phyloP scores from a whole-genome alignment of 2,797 vertebrate species.

The Rhincodon typus region DNA sequence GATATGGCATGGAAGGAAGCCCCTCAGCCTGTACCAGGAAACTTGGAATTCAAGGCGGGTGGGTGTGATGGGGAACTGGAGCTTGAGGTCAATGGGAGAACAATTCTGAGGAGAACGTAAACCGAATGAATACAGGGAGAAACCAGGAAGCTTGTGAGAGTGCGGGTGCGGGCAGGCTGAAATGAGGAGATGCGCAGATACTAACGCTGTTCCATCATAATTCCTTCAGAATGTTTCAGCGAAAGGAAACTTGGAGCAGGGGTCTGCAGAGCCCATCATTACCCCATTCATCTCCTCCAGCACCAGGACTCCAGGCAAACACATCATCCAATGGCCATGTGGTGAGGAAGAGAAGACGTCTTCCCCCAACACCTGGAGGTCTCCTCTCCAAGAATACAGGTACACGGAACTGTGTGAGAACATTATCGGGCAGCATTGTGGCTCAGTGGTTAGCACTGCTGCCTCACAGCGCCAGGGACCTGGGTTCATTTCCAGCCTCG shows the following conservation, averaged over 20 bases:
- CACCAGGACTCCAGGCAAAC: conserved; percentile 45
- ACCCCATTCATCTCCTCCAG: conserved; percentile 40
- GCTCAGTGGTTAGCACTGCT: no score
- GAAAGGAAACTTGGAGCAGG: conserved; percentile 44
- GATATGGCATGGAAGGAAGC: no score
- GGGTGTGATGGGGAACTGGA: not conserved
- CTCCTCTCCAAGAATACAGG: conserved; percentile 65
- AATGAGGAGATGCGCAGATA: not conserved
- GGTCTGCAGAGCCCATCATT: conserved; percentile 47
- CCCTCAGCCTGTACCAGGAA: no score
- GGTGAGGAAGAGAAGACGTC: conserved; percentile 58
- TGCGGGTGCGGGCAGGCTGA: not conserved
- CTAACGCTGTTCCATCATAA: not conserved
- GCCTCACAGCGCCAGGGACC: no score
- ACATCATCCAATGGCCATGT: conserved; percentile 44
- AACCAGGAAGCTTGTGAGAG: not conserved
- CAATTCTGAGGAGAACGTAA: not conserved
- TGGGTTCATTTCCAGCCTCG: no score
- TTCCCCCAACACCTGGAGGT: conserved; percentile 62
- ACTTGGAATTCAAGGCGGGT: not conserved
- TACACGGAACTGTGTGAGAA: conserved; percentile 39
- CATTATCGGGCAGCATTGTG: no score
- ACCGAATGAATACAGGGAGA: no score
- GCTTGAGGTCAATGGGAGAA: not conserved
- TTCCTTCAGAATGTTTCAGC: conserved; percentile 49